Evolutionary conservation across 2,797 vertebrate species (phyloP).

Genomic region (Ibycter americanus): DNA sequence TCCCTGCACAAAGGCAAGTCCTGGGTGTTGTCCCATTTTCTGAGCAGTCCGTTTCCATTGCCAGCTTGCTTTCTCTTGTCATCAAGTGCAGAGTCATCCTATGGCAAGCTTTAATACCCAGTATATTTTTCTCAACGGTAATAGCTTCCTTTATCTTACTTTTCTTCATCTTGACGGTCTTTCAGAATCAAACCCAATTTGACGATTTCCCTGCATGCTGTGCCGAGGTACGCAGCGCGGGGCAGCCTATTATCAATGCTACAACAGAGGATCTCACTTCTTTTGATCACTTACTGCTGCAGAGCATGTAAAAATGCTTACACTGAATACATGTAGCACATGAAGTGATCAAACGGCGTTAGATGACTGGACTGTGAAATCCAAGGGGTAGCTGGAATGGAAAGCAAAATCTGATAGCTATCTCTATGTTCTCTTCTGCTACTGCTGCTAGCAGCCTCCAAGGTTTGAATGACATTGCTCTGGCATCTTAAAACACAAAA

Average conservation of each 20-base stretch:
- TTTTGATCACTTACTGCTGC: constrained; percentile 53
- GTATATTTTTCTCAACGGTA: not conserved
- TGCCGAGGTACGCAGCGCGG: not conserved
- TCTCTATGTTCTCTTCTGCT: not conserved
- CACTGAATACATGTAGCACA: not conserved
- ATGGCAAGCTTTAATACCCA: not conserved
- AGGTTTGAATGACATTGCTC: not conserved
- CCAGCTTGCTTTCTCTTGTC: not conserved
- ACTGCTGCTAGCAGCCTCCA: not conserved
- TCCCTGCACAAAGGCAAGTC: not conserved
- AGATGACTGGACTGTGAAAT: constrained; percentile 10
- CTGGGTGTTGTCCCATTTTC: not conserved
- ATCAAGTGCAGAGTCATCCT: not conserved
- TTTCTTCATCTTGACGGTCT: not conserved
- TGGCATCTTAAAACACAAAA: not conserved
- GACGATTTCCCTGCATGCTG: not conserved
- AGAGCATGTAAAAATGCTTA: not conserved
- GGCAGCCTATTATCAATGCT: not conserved
- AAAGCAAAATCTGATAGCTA: not conserved
- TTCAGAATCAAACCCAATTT: constrained; percentile 8
- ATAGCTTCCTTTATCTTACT: not conserved
- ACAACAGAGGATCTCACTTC: not conserved
- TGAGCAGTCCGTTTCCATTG: not conserved
- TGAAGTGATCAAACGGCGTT: constrained; percentile 43
- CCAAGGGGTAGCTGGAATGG: not conserved